A percentile compares a stretch with the other conserved stretches of the same genome.
Conservation (phyloP, 2,113 vertebrate genomes). For the Setophaga kirtlandii region DNA sequence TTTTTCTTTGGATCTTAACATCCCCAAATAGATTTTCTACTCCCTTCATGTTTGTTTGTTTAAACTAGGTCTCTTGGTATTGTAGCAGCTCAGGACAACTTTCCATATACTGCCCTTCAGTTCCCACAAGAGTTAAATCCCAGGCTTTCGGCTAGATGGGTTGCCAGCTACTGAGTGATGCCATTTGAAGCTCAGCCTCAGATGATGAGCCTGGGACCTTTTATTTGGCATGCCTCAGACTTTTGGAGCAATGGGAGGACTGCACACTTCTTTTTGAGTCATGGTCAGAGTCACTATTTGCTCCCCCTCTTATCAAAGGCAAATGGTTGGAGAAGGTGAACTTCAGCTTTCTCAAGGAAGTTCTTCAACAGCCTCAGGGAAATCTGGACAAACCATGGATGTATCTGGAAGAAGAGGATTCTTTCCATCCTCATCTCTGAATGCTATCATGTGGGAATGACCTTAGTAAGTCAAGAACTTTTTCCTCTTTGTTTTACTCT, state of each 20-base stretch:
- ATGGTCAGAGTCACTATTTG: not conserved
- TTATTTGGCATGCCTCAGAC: slow-evolving; percentile 52
- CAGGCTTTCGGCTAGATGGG: slow-evolving; percentile 32
- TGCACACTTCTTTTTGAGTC: slow-evolving; percentile 39
- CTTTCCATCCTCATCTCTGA: slow-evolving; percentile 18
- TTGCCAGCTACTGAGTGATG: slow-evolving; percentile 49
- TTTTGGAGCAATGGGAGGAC: slow-evolving; percentile 49
- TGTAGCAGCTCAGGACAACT: slow-evolving; percentile 41
- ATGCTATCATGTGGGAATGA: slow-evolving; percentile 30
- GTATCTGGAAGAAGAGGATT: not conserved
- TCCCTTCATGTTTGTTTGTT: slow-evolving; percentile 38
- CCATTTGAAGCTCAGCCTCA: slow-evolving; percentile 69
- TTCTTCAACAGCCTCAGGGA: slow-evolving; percentile 3
- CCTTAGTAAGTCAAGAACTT: slow-evolving; percentile 43
- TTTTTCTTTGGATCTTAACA: slow-evolving; percentile 19
- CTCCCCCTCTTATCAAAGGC: slow-evolving; percentile 1
- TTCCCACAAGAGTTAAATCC: slow-evolving; percentile 64
- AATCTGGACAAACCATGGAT: slow-evolving; percentile 39
- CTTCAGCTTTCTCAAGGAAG: slow-evolving; percentile 11
- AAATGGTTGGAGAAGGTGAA: slow-evolving; percentile 25
- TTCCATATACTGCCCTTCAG: slow-evolving; percentile 51
- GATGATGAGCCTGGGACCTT: slow-evolving; percentile 65
- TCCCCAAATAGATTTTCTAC: slow-evolving; percentile 45
- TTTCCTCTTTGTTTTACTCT: not conserved
- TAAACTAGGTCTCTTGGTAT: slow-evolving; percentile 49